Evolutionary conservation across 2,888 invertebrate species (phyloP).

Genomic region (Hemaris fuciformis): DNA sequence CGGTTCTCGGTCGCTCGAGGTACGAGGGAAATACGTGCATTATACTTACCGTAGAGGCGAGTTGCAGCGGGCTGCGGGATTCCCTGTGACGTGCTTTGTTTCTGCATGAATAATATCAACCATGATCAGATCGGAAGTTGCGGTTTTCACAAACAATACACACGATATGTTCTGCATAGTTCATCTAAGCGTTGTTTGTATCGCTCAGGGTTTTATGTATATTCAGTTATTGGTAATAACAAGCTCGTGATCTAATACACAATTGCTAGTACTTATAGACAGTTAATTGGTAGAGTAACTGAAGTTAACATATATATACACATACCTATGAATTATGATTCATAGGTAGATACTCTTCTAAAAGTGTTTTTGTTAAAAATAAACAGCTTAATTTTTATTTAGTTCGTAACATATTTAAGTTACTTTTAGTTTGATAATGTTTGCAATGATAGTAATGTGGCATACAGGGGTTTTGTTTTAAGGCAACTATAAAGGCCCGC

Average conservation of each 20-base stretch:
- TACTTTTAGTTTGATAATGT: neutral
- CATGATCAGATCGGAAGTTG: constrained; percentile 2
- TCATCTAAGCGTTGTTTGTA: neutral
- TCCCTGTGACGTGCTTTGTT: constrained; percentile 45
- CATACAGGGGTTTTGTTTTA: neutral
- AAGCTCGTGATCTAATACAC: no score
- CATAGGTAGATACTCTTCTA: no score
- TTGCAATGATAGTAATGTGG: neutral
- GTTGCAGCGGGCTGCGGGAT: constrained; percentile 42
- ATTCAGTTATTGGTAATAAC: no score
- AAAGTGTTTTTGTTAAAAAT: no score
- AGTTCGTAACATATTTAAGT: no score
- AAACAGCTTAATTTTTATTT: no score
- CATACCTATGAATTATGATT: no score
- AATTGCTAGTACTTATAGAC: no score
- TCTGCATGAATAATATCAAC: constrained; percentile 3
- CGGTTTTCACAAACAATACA: neutral
- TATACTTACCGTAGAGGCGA: constrained; percentile 28
- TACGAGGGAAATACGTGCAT: constrained; percentile 57
- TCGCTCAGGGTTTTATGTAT: neutral
- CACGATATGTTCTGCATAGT: neutral
- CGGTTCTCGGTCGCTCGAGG: constrained; percentile 25
- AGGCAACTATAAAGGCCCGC: neutral
- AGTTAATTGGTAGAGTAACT: no score
- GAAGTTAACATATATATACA: no score